Base-by-base conservation (phyloP, 2,113 vertebrate genomes). In the Antigone vipio region DNA sequence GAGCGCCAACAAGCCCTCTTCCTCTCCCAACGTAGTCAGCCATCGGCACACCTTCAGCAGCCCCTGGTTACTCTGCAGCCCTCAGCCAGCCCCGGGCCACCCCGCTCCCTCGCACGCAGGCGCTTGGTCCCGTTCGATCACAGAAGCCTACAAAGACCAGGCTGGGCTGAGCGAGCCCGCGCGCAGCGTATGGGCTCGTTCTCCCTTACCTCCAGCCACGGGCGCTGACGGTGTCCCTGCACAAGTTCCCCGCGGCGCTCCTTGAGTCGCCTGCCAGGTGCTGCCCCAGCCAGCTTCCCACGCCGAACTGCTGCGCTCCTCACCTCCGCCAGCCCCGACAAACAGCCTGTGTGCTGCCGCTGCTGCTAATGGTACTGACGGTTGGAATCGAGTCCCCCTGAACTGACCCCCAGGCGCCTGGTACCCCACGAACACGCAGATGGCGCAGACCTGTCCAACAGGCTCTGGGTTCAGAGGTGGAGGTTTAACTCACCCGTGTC, bases 111-210 rank as follows among this genome's bases (percentile, higher is more conserved):
- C 23, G 0, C 67, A 3, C 22, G 67, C 30, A 26, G 66, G 26
- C 8, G 12, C 49, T 42, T 5, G 23, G 27, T 75, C 59, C 60
- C 14, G 0, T 0, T 3, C 0, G 7, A 20, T 67, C 85, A 1
- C 32, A 27, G 6, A 4, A 29, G 52, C 56, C 56, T 44, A 6
- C 29, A 10, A 16, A 30, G 55, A 7, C 11, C 38, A 4, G 47
- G 9, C 42, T 27, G 76, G 32, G 64, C 47, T 32, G 5, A 63
- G 73, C 34, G 7, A 23, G 32, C 18, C 55, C 63, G 11, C 12
- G 1, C 0, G 7, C 62, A 53, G 55, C 9, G 3, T 1, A 0
- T 0, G 19, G 42, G 9, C 38, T 84, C 9, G 2, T 14, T 32
- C 19, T 32, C 24, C 86, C 84, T 32, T 3, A 24, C 38, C 55